phyloP scores from a whole-genome alignment of 2,888 invertebrate species.

The Hydroisotoma schaefferi region DNA sequence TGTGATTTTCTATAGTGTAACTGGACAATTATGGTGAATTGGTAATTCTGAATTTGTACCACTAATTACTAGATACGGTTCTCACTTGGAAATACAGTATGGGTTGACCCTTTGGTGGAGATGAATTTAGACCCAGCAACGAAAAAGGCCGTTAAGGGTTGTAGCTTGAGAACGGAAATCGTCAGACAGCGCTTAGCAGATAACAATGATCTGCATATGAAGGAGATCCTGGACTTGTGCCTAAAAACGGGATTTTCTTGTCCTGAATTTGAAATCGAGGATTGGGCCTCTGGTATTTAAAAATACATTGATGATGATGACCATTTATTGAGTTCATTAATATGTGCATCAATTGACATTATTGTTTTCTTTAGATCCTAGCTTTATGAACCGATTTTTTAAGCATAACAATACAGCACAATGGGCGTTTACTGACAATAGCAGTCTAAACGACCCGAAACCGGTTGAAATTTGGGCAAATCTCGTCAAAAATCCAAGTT shows the following conservation, averaged over 20 bases:
- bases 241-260: slow-evolving; percentile 10
- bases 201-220: slow-evolving; percentile 17
- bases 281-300: no score
- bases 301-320: no score
- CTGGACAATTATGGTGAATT: no score
- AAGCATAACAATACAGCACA: slow-evolving; percentile 13
- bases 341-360: no score
- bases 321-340: no score
- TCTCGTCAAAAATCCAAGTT: slow-evolving; percentile 21
- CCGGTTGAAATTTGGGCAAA: slow-evolving; percentile 11
- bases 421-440: slow-evolving; percentile 23
- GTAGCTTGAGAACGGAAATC: slow-evolving; percentile 10
- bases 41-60: no score
- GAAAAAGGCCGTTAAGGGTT: not conserved
- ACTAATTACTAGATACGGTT: slow-evolving; percentile 24
- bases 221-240: slow-evolving; percentile 2
- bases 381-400: slow-evolving; percentile 6
- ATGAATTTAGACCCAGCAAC: slow-evolving; percentile 7
- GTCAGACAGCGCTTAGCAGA: slow-evolving; percentile 13
- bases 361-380: no score
- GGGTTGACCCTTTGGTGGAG: slow-evolving; percentile 36
- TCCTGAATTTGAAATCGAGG: no score
- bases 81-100: slow-evolving; percentile 22
- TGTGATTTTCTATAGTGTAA: no score
- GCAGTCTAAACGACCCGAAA: not conserved